These are phyloP conservation scores for Caenorhabditis sp. DNA, from an alignment of 2,888 invertebrate genomes.

Conservation along the genomic window DNA sequence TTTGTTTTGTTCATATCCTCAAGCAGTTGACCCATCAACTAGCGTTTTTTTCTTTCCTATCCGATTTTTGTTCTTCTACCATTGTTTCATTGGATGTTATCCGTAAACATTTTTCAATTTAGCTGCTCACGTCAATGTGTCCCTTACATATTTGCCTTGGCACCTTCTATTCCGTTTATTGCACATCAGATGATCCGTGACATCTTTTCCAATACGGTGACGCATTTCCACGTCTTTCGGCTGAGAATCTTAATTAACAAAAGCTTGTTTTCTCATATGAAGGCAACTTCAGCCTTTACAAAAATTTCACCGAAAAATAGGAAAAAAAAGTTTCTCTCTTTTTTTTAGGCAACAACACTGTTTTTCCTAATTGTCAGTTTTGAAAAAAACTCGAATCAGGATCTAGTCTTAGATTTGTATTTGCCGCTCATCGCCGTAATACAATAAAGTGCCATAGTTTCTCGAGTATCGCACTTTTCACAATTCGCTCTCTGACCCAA, in stretches of 20 bases:
- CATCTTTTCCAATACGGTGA: slow-evolving; percentile 42
- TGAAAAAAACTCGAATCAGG: too few relatives aligned
- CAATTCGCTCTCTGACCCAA: neutral
- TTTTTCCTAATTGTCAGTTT: slow-evolving; percentile 1
- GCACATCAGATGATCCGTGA: slow-evolving; percentile 57
- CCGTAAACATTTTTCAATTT: slow-evolving; percentile 42
- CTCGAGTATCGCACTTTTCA: slow-evolving; percentile 25
- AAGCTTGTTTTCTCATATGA: neutral
- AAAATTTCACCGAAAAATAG: neutral
- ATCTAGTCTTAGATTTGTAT: too few relatives aligned
- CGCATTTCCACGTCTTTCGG: slow-evolving; percentile 3
- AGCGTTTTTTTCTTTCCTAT: neutral
- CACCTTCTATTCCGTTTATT: slow-evolving; percentile 42
- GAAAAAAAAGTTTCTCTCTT: neutral
- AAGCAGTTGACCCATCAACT: neutral
- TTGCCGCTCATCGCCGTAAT: too few relatives aligned
- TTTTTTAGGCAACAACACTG: neutral
- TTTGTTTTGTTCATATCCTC: neutral
- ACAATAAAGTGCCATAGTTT: slow-evolving; percentile 9
- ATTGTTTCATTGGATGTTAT: slow-evolving; percentile 6
- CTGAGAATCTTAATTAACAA: slow-evolving; percentile 34
- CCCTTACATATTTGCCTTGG: slow-evolving; percentile 24
- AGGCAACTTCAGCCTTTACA: neutral
- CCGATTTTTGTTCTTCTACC: neutral
- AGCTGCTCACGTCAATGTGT: slow-evolving; percentile 47